These are phyloP conservation scores for Scaptomyza hsui DNA, from an alignment of 1,140 invertebrate genomes.

Conservation along the genomic window DNA sequence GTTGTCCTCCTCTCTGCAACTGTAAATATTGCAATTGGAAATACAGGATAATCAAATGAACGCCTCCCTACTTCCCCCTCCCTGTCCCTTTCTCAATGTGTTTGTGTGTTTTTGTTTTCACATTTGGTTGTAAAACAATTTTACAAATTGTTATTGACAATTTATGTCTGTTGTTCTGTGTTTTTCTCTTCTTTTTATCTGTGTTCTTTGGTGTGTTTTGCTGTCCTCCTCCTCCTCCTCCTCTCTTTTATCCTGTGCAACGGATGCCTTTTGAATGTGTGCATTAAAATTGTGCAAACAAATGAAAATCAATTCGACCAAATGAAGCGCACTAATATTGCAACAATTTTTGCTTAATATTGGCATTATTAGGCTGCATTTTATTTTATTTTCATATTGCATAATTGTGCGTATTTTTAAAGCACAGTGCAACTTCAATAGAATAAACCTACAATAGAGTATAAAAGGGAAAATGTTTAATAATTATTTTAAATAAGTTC, in stretches of 20 bases:
- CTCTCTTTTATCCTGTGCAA: constrained; percentile 6
- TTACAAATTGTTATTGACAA: constrained; percentile 77
- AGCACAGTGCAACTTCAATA: background rate
- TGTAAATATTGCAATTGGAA: constrained; percentile 57
- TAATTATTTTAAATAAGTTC: background rate
- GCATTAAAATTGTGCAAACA: constrained; percentile 41
- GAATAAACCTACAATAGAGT: background rate
- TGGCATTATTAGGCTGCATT: constrained; percentile 39
- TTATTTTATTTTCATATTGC: background rate
- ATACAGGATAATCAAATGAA: constrained; percentile 64
- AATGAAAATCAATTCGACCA: constrained; percentile 71
- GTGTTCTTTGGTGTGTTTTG: background rate
- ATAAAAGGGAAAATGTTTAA: background rate
- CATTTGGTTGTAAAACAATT: constrained; percentile 58
- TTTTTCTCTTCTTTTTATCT: constrained; percentile 10
- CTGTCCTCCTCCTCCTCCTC: background rate
- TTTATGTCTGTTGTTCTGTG: constrained; percentile 59
- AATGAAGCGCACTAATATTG: constrained; percentile 68
- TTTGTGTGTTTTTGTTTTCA: constrained; percentile 37
- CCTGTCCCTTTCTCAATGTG: background rate
- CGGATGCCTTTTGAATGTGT: constrained; percentile 49
- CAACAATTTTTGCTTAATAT: constrained; percentile 44
- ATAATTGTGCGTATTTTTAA: constrained; percentile 6
- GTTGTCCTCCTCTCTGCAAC: constrained; percentile 26
- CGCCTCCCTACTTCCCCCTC: background rate